Evolutionary conservation across 2,113 vertebrate species (phyloP).

Genomic region (Psephotus haematonotus): DNA sequence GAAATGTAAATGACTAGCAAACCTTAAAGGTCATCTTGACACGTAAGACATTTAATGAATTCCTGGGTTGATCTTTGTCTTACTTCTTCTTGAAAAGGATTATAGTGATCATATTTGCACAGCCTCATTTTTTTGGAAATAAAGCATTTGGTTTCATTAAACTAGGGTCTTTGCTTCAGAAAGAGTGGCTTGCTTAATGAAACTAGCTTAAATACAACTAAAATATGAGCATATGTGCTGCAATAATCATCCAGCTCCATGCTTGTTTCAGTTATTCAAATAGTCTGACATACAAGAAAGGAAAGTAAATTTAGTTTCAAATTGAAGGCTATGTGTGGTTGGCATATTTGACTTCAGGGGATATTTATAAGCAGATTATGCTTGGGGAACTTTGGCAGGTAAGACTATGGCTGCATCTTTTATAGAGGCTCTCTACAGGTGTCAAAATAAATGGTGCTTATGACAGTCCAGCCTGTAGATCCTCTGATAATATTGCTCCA

Average conservation of each 20-base stretch:
- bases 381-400: neutral
- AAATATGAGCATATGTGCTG: neutral
- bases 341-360: neutral
- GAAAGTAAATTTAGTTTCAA: neutral
- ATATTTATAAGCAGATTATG: neutral
- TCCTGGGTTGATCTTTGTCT: conserved; percentile 21
- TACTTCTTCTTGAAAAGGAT: conserved; percentile 18
- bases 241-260: neutral
- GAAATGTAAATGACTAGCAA: conserved; percentile 29
- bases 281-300: neutral
- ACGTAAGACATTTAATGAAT: conserved; percentile 26
- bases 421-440: neutral
- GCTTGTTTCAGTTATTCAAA: neutral
- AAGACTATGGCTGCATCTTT: neutral
- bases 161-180: neutral
- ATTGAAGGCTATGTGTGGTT: neutral
- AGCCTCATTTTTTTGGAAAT: neutral
- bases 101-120: neutral
- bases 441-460: neutral
- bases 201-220: neutral
- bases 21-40: conserved; percentile 48
- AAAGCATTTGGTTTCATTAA: neutral
- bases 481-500: neutral
- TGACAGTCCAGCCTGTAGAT: neutral
- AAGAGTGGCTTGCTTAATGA: neutral